Conservation (phyloP, 2,888 invertebrate genomes). For the Ctena decussata region DNA sequence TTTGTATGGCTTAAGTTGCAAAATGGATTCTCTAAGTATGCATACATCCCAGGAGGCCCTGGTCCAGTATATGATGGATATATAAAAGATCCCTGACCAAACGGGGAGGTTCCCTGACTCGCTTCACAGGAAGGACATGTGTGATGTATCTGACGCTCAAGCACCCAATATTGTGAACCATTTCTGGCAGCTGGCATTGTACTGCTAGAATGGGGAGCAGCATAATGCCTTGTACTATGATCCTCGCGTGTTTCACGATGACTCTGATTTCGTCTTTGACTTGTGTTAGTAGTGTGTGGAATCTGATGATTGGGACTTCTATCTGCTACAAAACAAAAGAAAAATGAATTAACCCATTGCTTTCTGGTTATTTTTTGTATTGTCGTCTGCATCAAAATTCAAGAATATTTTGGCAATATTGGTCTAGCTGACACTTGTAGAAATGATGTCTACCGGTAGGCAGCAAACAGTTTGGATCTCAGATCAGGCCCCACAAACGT, state of each 20-base stretch:
- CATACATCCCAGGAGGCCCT: background rate
- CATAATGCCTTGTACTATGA: background rate
- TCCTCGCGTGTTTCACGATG: background rate
- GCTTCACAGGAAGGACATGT: conserved; percentile 76
- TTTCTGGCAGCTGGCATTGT: background rate
- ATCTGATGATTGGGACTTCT: background rate
- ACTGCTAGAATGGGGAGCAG: background rate
- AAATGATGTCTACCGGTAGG: no score
- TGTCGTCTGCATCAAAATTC: no score
- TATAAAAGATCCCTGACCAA: conserved; percentile 10
- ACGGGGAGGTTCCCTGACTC: conserved; percentile 67
- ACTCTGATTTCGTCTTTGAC: background rate
- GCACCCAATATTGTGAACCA: background rate
- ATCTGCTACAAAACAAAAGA: background rate
- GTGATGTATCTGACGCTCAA: conserved; percentile 22
- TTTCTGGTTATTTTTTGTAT: no score
- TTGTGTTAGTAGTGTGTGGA: background rate
- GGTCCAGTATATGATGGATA: conserved; percentile 16
- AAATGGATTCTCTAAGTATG: background rate
- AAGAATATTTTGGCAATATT: no score
- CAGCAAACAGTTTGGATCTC: no score
- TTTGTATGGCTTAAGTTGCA: background rate
- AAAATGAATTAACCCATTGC: no score
- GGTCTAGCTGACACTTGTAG: no score
- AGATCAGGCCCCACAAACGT: no score